Evolutionary conservation across 2,113 vertebrate genomes (phyloP), one percentile per base, ranked within the genome.

Genomic region (Triplophysa tibetana): DNA sequence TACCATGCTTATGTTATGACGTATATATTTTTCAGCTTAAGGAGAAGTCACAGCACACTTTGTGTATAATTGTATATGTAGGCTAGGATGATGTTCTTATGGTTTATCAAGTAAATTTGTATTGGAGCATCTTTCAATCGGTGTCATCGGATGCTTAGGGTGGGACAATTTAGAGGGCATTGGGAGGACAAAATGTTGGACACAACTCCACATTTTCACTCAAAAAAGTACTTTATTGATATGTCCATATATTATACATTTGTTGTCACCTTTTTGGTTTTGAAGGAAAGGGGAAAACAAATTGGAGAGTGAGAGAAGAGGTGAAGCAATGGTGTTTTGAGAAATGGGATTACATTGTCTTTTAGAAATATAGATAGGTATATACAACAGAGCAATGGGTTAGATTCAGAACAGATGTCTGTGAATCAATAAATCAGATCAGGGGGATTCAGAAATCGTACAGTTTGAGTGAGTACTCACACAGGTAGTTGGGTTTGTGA

Each of bases 401-500:
- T 72, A 80, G 68, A 78, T 61, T 78, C 19, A 17, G 16, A 29
- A 38, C 54, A 60, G 65, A 63, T 70, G 17, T 29, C 5, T 43
- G 58, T 26, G 38, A 41, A 14, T 52, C 50, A 60, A 45, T 67
- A 74, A 50, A 60, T 60, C 13, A 54, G 66, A 29, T 29, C 24
- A 2, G 63, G 70, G n/a, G 38, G 48, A 14, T 19, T 80, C 89
- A 83, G 62, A 90, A 91, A 86, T 90, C 87, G 65, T 88, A 89
- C 61, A 89, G 89, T 88, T 88, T 89, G 82, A 90, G 85, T 23
- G 91, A 91, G 94, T 96, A 99, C 97, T 99, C 97, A 99, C 97
- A 98, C 95, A 97, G 94, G 95, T 98, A 97, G 41, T 96, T 96
- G 91, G 96, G 94, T 95, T 98, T 98, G 95, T 98, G 97, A 92